Evolutionary conservation across 1,140 invertebrate species (phyloP), one percentile per base, ranked within the genome.

Genomic region (Wasmannia auropunctata): DNA sequence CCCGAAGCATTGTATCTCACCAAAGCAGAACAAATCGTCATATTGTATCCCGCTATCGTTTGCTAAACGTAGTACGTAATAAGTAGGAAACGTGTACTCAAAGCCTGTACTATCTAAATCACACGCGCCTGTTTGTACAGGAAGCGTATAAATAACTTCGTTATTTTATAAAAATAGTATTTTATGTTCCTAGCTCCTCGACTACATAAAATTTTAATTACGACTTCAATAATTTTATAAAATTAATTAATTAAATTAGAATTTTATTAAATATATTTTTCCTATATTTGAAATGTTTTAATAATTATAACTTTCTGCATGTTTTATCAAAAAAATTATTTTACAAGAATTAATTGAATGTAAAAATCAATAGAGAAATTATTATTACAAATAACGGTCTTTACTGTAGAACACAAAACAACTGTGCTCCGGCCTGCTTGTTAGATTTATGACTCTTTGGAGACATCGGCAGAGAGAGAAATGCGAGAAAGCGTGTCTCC

Each of bases 401-500:
- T 34, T 37, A 25, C 7, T 34, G 8, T 25, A 51, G 14, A 16
- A 49, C 6, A 34, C 11, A 25, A 14, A 28, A 46, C 14, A 46
- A 6, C 19, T 16, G 43, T 43, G 7, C 22, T 67, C 43, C 4
- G 43, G 31, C 6, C 43, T 22, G 60, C 76, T 67, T 58, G 74
- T 60, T 67, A 67, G 43, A 80, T 67, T 80, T 80, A 80, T 49
- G 43, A 80, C 34, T 28, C 62, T 80, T 19, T 3, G 31, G 43
- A 16, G 76, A 51, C 31, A 16, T 5, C 22, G 63, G 37, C n/a
- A 49, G 43, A 80, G 43, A n/a, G 22, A 28, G 63, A 54, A 25
- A 79, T 83, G 70, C 83, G 88, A 86, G 88, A 89, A 88, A 89
- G 88, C 88, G 67, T 86, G 87, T 89, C 87, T 75, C 83, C 87